phyloP scores from a whole-genome alignment of 1,140 invertebrate genomes.

The Xylocopa sonorina region DNA sequence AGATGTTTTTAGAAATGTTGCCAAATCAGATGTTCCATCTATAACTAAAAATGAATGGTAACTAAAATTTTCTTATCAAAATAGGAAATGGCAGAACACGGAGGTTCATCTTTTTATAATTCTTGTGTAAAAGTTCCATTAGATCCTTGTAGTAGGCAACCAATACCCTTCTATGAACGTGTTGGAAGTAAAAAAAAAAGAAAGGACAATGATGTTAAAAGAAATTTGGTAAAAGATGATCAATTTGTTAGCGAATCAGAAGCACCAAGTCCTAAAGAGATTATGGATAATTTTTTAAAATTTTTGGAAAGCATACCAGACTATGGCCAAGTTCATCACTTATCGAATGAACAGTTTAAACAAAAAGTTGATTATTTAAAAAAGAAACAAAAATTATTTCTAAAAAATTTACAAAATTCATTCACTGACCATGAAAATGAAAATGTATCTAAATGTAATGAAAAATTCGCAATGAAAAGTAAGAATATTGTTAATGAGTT shows the following conservation, averaged over 20 bases:
- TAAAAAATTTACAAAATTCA: constrained; percentile 82
- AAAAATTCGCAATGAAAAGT: constrained; percentile 8
- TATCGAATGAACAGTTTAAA: constrained; percentile 86
- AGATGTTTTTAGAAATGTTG: too few species aligned
- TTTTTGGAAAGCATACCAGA: constrained; percentile 88
- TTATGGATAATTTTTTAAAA: constrained; percentile 84
- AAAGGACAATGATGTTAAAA: constrained; percentile 62
- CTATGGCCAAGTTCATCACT: constrained; percentile 86
- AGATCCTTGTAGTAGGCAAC: constrained; percentile 85
- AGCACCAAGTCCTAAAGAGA: constrained; percentile 52
- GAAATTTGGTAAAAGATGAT: constrained; percentile 58
- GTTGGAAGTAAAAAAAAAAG: constrained; percentile 72
- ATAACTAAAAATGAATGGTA: not conserved
- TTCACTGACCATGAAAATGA: constrained; percentile 75
- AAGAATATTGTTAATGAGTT: constrained; percentile 57
- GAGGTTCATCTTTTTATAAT: constrained; percentile 79
- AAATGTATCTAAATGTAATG: constrained; percentile 33
- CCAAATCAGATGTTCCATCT: too few species aligned
- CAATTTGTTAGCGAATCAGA: constrained; percentile 43
- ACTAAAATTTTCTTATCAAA: not conserved
- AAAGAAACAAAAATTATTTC: constrained; percentile 84
- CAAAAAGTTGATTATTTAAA: constrained; percentile 85
- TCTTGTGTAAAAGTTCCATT: constrained; percentile 86
- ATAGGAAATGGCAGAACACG: constrained; percentile 73
- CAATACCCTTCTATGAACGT: constrained; percentile 85